Evolutionary conservation across 2,888 invertebrate genomes (phyloP), one percentile per base, ranked within the genome.

Genomic region (Brachyopa scutellaris): DNA sequence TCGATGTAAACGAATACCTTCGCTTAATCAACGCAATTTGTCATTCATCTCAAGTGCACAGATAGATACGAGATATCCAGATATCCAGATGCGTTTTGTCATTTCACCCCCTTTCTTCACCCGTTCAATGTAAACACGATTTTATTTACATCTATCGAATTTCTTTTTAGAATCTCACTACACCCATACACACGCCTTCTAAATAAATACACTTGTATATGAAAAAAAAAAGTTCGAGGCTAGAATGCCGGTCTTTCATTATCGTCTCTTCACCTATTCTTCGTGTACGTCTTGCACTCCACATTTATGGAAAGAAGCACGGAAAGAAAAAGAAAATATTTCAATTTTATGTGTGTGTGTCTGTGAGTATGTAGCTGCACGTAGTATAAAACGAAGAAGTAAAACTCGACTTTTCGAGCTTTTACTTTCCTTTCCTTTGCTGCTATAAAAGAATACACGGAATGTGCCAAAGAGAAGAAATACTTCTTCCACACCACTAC

Each of bases 351-450:
- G 11, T 38, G 7, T 19, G 9, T 21, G 2, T 45, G 4, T 21
- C 19, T 45, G 3, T n/a, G 19, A 21, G 6, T 26, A 47, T n/a
- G 15, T 1, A 51, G 21, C 42, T 47, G 26, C n/a, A n/a, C 26
- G 55, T 45, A 59, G 6, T 7, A 29, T 29, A 29, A 15, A 33
- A 49, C 45, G 45, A 61, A 45, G 33, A 72, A 73, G 73, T 55
- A 66, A 66, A 66, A 66, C 74, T 66, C 49, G 64, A 74, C 57
- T 64, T 74, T 66, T 49, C 40, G 66, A 66, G 74, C 74, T 74
- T 74, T 74, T 74, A 74, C 74, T 74, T 74, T 74, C 74, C 64
- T 49, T 74, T 57, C 66, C 33, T 57, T 59, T 42, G 19, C 36
- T 55, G 45, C 5, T 23, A 26, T 31, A 45, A 40, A 57, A 64